These are phyloP conservation scores for Cacatua alba DNA, from an alignment of 2,113 vertebrate genomes.

Conservation along the genomic window DNA sequence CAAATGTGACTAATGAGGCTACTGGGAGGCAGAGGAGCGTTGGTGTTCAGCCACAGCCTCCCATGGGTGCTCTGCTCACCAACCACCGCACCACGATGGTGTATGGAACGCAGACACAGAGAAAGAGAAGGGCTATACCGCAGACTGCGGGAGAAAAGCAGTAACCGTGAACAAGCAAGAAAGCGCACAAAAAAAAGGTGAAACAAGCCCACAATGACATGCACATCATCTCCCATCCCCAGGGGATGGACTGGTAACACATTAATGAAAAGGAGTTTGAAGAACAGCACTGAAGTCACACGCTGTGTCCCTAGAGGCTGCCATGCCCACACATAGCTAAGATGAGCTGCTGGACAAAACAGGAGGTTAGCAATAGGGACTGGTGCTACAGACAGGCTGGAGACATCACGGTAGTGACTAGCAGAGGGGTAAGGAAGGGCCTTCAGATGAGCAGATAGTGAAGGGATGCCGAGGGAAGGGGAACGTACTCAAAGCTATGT, in stretches of 20 bases:
- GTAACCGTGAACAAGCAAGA: neutral
- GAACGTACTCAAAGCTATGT: neutral
- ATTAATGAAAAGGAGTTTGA: neutral
- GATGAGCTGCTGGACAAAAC: neutral
- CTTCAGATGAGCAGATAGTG: neutral
- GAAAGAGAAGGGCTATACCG: neutral
- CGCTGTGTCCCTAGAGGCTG: neutral
- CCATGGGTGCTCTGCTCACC: neutral
- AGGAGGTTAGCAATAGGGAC: neutral
- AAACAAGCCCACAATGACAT: neutral
- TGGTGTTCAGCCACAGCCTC: neutral
- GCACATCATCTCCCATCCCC: neutral
- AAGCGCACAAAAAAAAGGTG: neutral
- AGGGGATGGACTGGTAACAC: neutral
- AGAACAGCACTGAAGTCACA: neutral
- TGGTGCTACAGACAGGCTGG: neutral
- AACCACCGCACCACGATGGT: neutral
- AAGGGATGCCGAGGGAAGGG: neutral
- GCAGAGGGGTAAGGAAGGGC: neutral
- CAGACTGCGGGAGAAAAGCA: neutral
- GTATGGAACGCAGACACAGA: accelerated
- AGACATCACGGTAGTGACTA: neutral
- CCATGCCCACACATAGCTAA: neutral
- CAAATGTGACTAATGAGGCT: neutral
- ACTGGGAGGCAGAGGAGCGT: neutral